A percentile compares a stretch with the other conserved stretches of the same genome.
phyloP scores from a whole-genome alignment of 1,140 invertebrate genomes.

The Eubasilissa regina region DNA sequence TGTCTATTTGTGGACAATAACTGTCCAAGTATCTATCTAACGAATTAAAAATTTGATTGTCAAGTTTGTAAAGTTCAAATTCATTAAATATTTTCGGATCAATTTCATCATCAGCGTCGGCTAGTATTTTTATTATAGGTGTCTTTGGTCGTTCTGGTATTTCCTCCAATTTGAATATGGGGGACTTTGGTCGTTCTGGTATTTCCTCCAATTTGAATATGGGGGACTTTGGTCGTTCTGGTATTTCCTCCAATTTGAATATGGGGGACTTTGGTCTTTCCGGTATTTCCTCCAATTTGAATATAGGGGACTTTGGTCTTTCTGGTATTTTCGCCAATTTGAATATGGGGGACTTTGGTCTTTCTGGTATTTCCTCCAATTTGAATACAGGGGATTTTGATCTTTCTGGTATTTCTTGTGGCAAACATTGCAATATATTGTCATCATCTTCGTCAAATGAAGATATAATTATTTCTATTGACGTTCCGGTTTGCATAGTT shows the following conservation, averaged over 20 bases:
- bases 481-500: conserved; percentile 3
- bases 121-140: conserved; percentile 66
- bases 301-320: conserved; percentile 1
- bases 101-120: conserved; percentile 60
- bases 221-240: too few species aligned
- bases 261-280: conserved; percentile 65
- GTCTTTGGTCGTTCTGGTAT: conserved; percentile 62
- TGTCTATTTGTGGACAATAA: conserved; percentile 38
- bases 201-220: too few species aligned
- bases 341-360: not conserved
- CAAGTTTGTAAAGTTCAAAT: conserved; percentile 54
- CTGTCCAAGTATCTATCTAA: conserved; percentile 60
- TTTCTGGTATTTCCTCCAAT: too few species aligned
- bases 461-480: conserved; percentile 58
- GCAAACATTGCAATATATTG: not conserved
- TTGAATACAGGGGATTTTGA: too few species aligned
- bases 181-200: not conserved
- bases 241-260: conserved; percentile 59
- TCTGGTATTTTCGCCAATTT: not conserved
- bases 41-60: conserved; percentile 48
- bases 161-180: conserved; percentile 19
- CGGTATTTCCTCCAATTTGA: conserved; percentile 14
- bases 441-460: conserved; percentile 57
- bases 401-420: not conserved
- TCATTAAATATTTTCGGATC: conserved; percentile 63